phyloP scores from a whole-genome alignment of 2,888 invertebrate genomes.

The Amiota mariae region DNA sequence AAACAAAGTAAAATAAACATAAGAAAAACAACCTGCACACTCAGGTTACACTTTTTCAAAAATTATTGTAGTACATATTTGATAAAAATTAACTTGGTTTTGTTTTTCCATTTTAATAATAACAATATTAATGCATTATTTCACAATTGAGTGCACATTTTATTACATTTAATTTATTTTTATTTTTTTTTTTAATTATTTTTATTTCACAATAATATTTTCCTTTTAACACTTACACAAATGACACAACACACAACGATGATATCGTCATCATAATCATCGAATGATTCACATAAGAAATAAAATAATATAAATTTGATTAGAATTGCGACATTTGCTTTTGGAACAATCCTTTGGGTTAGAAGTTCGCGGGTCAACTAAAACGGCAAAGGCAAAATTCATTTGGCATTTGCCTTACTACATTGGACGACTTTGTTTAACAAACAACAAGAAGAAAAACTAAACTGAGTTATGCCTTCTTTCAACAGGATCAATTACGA shows the following conservation, averaged over 20 bases:
- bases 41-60: neutral
- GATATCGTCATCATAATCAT: neutral
- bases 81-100: too few relatives aligned
- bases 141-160: too few relatives aligned
- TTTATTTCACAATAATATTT: too few relatives aligned
- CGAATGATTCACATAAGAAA: too few relatives aligned
- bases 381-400: neutral
- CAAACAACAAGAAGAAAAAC: neutral
- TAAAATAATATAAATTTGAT: too few relatives aligned
- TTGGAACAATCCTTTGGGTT: slow-evolving; percentile 15
- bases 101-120: too few relatives aligned
- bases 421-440: neutral
- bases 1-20: slow-evolving; percentile 1
- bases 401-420: slow-evolving; percentile 5
- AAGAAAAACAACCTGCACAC: slow-evolving; percentile 17
- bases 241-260: neutral
- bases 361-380: slow-evolving; percentile 25
- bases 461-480: neutral
- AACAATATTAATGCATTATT: too few relatives aligned
- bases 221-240: neutral
- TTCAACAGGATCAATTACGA: slow-evolving; percentile 15
- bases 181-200: too few relatives aligned
- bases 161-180: too few relatives aligned
- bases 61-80: neutral
- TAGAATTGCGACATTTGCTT: neutral